Evolutionary conservation across 2,888 invertebrate species (phyloP).

Genomic region (Monoplex corrugatus): DNA sequence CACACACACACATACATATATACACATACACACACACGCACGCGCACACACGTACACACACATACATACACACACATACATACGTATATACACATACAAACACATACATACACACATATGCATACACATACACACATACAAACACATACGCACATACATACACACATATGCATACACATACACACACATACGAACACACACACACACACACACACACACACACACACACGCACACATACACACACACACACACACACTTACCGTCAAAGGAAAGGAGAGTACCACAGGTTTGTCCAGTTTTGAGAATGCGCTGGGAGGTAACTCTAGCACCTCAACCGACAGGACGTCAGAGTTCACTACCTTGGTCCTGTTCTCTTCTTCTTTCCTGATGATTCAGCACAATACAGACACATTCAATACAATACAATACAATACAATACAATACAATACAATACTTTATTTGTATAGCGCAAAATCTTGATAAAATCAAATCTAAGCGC

Average conservation of each 20-base stretch:
- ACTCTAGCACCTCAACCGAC: constrained; percentile 67
- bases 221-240: neutral
- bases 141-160: neutral
- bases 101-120: neutral
- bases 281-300: constrained; percentile 62
- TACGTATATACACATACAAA: too few species aligned
- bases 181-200: constrained; percentile 8
- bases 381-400: too few species aligned
- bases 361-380: neutral
- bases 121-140: neutral
- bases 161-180: constrained; percentile 1
- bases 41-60: too few species aligned
- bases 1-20: too few species aligned
- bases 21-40: too few species aligned
- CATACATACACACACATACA: too few species aligned
- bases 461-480: too few species aligned
- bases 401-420: too few species aligned
- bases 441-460: too few species aligned
- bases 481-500: neutral
- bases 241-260: constrained; percentile 45
- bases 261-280: constrained; percentile 62
- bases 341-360: constrained; percentile 70
- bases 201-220: constrained; percentile 1
- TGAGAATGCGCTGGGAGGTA: constrained; percentile 59
- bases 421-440: too few species aligned